Base-by-base conservation (phyloP, 2,888 invertebrate genomes). In the Limulus polyphemus region DNA sequence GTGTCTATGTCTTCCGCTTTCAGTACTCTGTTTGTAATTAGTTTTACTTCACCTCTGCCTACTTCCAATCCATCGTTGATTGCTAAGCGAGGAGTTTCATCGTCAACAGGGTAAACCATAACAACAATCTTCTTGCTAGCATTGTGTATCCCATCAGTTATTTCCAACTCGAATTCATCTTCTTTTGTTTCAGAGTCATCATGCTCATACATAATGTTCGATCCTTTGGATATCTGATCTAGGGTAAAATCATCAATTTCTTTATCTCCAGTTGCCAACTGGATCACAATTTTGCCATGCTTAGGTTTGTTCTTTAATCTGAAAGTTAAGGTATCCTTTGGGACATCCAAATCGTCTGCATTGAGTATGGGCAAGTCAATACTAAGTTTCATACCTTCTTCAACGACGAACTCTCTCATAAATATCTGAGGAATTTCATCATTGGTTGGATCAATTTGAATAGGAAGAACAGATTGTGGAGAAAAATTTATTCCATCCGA, bases 11-110 rank as follows among this genome's bases (percentile, higher is more conserved):
- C 76, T 57, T 73, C 74, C 7, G 75, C 76, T 63, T 71, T 72
- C 1, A 76, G 69, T 49, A 70, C 67, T 16, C 71, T 67, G 60
- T 74, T 73, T 3, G 72, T 73, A 57, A 76, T 75, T 4, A 69
- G 59, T 63, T 71, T 71, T 2, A 68, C 69, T 62, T 75, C 74
- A 7, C 75, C 75, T n/a, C 65, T 57, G 49, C 63, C 72, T 47
- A 77, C 70, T 51, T 75, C 72, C 47, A 77, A 65, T n/a, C 76
- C 76, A 61, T 72, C 73, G 68, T 77, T 77, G 55, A 75, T 71
- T 13, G 71, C 70, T 5, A 77, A 70, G 56, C 74, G 66, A 1
- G 77, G 77, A 0, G 75, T 73, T 65, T 77, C 76, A 69, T 77
- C 77, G 68, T 77, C 76, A 7, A 76, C 73, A 5, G 77, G 74